Evolutionary conservation across 2,888 invertebrate species (phyloP), one percentile per base, ranked within the genome.

Genomic region (Chrysolina americana): DNA sequence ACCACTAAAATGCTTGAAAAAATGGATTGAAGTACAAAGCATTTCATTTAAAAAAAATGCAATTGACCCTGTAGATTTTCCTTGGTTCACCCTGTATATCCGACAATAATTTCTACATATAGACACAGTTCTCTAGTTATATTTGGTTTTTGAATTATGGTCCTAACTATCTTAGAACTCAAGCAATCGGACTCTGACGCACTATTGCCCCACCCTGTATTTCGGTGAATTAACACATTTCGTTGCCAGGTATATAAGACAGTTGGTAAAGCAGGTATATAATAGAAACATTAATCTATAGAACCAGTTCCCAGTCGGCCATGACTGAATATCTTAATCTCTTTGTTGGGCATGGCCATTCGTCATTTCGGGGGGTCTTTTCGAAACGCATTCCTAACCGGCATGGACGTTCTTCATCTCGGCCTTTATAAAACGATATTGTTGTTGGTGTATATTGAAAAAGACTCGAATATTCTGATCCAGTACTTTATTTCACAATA

Each of bases 271-370:
- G 72, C 73, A 75, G 65, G 72, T 68, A 78, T 71, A 73, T 75
- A 71, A 68, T 78, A 73, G 70, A 74, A 76, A 78, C 76, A 77
- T 76, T 73, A 75, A 75, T 78, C 76, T 75, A 74, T 73, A 76
- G 70, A 77, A 79, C 77, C 76, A 79, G 78, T 76, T 77, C 71
- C 73, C 69, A 68, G 73, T 74, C 69, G 78, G 79, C 77, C 81
- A 82, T 81, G 77, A 78, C 79, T 79, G 80, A 77, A 82, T 81
- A 81, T 82, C 81, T 82, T 79, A 80, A 82, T 83, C 79, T 80
- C 77, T 81, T 80, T 82, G 81, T 81, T 74, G 71, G 77, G 75
- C 68, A 70, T 73, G 72, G 71, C 69, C 78, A 80, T 83, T 79
- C 80, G 76, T 83, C 83, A 82, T 83, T 82, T 81, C 76, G 68